Base-by-base conservation (phyloP, 2,113 vertebrate species). In the Mastomys natalensis region DNA sequence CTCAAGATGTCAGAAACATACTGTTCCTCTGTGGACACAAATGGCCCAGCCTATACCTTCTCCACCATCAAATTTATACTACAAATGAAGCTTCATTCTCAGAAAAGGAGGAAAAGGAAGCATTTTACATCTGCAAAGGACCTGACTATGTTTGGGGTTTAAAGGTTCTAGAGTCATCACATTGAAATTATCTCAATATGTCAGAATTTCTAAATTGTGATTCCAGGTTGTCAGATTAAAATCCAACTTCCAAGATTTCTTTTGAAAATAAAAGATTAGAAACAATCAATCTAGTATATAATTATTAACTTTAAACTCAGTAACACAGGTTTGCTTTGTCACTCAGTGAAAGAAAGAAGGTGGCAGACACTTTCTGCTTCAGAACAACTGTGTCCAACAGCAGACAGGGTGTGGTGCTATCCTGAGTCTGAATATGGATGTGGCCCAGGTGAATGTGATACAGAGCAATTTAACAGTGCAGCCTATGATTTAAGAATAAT, bases 1-100 rank as follows among this genome's bases (percentile, higher is more conserved):
- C 98, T 98, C 98, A 99, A 96, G 92, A 99, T 82, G 60, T 99
- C 99, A 1, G 99, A 99, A 37, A 99, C 98, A 70, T 99, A 99
- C n/a, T 99, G 99, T 95, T 99, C 99, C 97, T 99, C 99, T 99
- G 98, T 26, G 91, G 98, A 96, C 97, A 96, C 3, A 98, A 96
- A 98, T 55, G 51, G 85, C 43, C 43, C 17, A 11, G 51, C 1
- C 53, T 58, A 31, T 24, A 74, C 22, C 29, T 40, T 80, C 45
- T 60, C 77, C 17, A 62, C 53, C 7, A 10, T 12, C 51, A 51
- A 11, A 15, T 11, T 87, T 9, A 89, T 43, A 37, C 51, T 70
- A 90, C 68, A n/a, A 74, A 72, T 89, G 78, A 85, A 64, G 53
- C 62, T 92, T 51, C 45, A n/a, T 60, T 91, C 22, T 74, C 70